phyloP scores from a whole-genome alignment of 2,113 vertebrate genomes.

The Marcusenius ussheri region DNA sequence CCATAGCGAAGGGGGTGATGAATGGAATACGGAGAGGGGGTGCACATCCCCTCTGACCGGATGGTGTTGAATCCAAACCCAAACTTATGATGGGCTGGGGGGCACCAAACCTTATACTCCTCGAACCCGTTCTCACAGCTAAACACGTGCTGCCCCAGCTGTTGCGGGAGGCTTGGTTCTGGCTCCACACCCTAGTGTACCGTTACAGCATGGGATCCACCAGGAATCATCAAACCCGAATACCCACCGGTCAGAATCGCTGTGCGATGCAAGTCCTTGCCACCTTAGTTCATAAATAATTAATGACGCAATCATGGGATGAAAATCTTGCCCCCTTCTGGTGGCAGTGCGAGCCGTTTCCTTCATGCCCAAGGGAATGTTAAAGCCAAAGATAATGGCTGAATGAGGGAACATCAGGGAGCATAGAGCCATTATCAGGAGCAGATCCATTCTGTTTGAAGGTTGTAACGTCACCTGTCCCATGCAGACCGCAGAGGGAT shows the following conservation, averaged over 20 bases:
- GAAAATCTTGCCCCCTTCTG: not conserved
- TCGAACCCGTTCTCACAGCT: not conserved
- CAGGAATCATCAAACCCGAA: not conserved
- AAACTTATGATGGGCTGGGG: not conserved
- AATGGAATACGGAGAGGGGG: not conserved
- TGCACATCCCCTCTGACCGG: not conserved
- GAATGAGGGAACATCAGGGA: not conserved
- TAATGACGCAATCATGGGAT: not conserved
- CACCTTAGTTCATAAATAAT: not conserved
- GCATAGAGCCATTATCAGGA: too few species aligned
- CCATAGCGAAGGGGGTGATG: not conserved
- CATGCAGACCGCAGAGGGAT: not conserved
- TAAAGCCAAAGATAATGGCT: not conserved
- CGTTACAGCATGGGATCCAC: not conserved
- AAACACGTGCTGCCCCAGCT: not conserved
- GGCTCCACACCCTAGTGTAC: not conserved
- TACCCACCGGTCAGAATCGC: not conserved
- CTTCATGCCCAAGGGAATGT: not conserved
- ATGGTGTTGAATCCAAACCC: not conserved
- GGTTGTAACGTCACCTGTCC: not conserved
- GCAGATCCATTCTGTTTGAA: not conserved
- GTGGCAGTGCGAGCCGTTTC: not conserved
- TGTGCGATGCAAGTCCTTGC: not conserved
- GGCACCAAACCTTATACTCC: not conserved
- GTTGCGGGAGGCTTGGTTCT: not conserved